A percentile compares a stretch with the other conserved stretches of the same genome.
phyloP scores from a whole-genome alignment of 2,888 invertebrate species.

The Chirona hameri region DNA sequence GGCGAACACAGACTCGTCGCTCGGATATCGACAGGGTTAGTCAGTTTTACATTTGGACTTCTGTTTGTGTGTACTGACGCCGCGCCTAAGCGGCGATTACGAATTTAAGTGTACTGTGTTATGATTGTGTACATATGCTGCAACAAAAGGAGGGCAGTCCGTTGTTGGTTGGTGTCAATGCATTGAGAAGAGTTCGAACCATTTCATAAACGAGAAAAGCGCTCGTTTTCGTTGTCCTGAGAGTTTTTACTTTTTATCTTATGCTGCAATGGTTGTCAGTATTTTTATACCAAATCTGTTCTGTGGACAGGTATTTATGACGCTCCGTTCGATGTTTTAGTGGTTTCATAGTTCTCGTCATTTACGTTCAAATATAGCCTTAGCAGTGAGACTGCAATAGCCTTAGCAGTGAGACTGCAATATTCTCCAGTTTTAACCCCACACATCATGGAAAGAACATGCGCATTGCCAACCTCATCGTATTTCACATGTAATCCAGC shows the following conservation, averaged over 20 bases:
- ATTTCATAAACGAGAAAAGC: background rate
- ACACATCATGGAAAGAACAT: too few relatives aligned
- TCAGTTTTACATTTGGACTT: background rate
- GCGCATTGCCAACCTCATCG: too few relatives aligned
- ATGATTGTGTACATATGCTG: background rate
- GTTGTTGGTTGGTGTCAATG: background rate
- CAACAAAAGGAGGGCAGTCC: background rate
- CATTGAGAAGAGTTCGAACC: background rate
- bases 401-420: background rate
- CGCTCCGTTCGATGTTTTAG: background rate
- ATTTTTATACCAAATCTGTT: conserved; percentile 8
- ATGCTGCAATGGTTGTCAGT: background rate
- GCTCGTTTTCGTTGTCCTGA: background rate
- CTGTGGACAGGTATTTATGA: background rate
- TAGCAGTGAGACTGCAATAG: background rate
- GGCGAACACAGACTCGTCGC: background rate
- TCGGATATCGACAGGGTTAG: background rate
- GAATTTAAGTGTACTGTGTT: background rate
- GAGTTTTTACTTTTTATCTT: background rate
- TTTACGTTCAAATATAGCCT: background rate
- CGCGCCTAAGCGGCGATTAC: background rate
- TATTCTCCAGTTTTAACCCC: background rate
- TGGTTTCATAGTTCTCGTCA: background rate
- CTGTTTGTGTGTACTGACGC: too few relatives aligned
- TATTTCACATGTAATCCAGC: too few relatives aligned